These are phyloP conservation scores for Tenualosa thibaudeaui DNA, from an alignment of 2,797 vertebrate species.

Conservation along the genomic window DNA sequence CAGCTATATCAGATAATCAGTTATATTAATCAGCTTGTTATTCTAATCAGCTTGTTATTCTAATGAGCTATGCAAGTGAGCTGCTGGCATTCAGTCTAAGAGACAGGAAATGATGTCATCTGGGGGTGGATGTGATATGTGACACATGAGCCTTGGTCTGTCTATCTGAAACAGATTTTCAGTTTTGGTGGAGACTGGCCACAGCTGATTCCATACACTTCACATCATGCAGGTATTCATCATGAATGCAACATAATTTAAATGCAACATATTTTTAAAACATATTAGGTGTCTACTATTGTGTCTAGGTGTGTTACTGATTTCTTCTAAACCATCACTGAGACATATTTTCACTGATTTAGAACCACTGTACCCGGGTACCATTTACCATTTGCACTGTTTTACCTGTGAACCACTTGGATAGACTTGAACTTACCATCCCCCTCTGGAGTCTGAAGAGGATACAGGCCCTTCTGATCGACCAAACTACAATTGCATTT, in stretches of 20 bases:
- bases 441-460: conserved; percentile 68
- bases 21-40: no score
- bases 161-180: neutral
- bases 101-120: conserved; percentile 58
- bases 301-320: neutral
- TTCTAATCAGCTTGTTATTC: conserved; percentile 33
- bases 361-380: neutral
- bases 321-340: neutral
- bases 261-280: neutral
- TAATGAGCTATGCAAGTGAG: conserved; percentile 65
- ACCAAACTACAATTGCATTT: no score
- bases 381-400: neutral
- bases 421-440: conserved; percentile 75
- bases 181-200: neutral
- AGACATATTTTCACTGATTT: neutral
- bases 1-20: no score
- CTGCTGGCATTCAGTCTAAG: conserved; percentile 69
- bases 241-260: neutral
- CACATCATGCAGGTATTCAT: neutral
- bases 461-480: neutral
- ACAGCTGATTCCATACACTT: neutral
- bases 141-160: neutral
- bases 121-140: neutral
- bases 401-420: conserved; percentile 57
- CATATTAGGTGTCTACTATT: neutral